Base-by-base conservation (phyloP, 2,888 invertebrate species). In the Eilema sororculum region DNA sequence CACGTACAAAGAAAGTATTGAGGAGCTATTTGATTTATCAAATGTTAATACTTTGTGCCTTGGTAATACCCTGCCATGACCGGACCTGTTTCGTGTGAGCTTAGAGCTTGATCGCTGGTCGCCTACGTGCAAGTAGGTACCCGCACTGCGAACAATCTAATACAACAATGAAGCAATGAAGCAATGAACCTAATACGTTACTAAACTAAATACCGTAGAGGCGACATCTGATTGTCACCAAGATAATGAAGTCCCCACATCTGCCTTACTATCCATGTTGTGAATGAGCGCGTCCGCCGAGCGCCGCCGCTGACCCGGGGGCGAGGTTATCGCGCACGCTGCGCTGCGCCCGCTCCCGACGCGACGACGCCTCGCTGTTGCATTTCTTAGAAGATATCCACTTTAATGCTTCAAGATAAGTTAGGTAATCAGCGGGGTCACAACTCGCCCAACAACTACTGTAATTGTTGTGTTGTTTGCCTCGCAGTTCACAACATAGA, bases 241-340 rank as follows among this genome's bases (percentile, higher is more conserved):
- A 20, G 46, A 46, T 52, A 52, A 58, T 13, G 16, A 61, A 16
- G 9, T 33, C 22, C 63, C 25, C 28, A 30, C 28, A 52, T 28
- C 52, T 8, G 30, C 52, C 52, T n/a, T n/a, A 8, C 52, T 46
- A 6, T 2, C n/a, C 52, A n/a, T 28, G 41, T 41, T 52, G 30
- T 65, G 64, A 65, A 65, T 52, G 64, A 56, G 28, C 52, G 12
- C 24, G 8, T 9, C n/a, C 22, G 61, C 12, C 16, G 30, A 22
- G 22, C 61, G 13, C 13, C 24, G 61, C 37, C 61, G 24, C 33
- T 41, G 41, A 41, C 41, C 41, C 41, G 13, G 16, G 41, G 25
- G 64, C 52, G 22, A 56, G 64, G 64, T 28, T 65, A 65, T 65
- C 64, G 22, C 64, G 6, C 9, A 13, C 16, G 37, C 41, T 25